Conservation (phyloP, 35 echinoderm and acorn worm genomes). For the Stichopus chloronotus region DNA sequence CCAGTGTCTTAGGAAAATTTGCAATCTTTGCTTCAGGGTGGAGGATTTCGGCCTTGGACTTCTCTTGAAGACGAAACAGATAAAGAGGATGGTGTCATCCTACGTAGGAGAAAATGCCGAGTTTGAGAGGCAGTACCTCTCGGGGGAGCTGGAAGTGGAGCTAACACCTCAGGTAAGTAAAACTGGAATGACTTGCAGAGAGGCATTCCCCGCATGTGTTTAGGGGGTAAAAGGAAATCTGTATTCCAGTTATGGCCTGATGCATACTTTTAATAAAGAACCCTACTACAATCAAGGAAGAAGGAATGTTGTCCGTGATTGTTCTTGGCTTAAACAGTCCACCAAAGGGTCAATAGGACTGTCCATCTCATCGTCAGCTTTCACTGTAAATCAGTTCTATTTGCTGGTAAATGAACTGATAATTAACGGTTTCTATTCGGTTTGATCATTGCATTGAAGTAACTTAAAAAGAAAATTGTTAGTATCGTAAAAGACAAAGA, state of each 20-base stretch:
- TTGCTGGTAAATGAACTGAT: too few relatives aligned
- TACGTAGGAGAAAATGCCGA: slow-evolving; percentile 98
- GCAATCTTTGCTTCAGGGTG: slow-evolving; percentile 62
- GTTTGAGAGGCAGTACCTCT: slow-evolving; percentile 98
- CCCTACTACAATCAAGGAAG: too few relatives aligned
- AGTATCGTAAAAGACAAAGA: too few relatives aligned
- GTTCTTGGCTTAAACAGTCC: too few relatives aligned
- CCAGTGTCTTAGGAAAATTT: too few relatives aligned
- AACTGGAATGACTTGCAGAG: not conserved
- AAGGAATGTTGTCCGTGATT: too few relatives aligned
- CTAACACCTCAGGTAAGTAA: slow-evolving; percentile 89
- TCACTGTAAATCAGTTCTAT: too few relatives aligned
- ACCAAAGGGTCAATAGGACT: too few relatives aligned
- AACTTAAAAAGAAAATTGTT: too few relatives aligned
- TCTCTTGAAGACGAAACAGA: slow-evolving; percentile 81
- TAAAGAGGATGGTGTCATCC: slow-evolving; percentile 96
- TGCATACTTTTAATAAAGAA: not conserved
- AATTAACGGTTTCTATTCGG: too few relatives aligned
- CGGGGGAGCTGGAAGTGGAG: slow-evolving; percentile 94
- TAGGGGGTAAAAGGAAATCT: not conserved
- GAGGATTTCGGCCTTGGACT: slow-evolving; percentile 96
- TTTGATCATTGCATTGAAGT: too few relatives aligned
- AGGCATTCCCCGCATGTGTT: not conserved
- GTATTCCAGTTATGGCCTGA: not conserved
- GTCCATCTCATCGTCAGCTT: too few relatives aligned